Evolutionary conservation across 2,113 vertebrate genomes (phyloP).

Genomic region (Sus scrofa): DNA sequence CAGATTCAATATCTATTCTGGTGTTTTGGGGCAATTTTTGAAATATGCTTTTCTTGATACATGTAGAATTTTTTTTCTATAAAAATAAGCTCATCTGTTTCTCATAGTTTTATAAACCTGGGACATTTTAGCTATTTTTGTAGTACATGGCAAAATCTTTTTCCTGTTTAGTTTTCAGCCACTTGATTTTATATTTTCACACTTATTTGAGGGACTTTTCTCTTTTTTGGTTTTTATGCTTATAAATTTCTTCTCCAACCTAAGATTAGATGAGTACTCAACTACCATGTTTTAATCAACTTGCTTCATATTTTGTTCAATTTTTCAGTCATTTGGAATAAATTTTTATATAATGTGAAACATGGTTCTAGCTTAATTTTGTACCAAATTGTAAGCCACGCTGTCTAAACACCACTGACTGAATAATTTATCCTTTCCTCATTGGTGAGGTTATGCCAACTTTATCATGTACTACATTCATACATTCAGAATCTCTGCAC

Average conservation of each 20-base stretch:
- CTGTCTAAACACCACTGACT: neutral
- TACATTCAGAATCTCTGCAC: neutral
- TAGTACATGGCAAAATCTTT: neutral
- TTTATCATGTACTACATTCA: neutral
- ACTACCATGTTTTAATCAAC: neutral
- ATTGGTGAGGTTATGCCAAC: neutral
- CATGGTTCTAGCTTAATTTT: constrained; percentile 39
- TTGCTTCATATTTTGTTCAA: constrained; percentile 29
- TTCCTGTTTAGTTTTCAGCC: constrained; percentile 27
- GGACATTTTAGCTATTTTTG: neutral
- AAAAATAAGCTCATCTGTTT: constrained; percentile 13
- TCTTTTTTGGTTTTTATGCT: neutral
- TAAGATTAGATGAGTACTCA: constrained; percentile 35
- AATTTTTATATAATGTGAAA: neutral
- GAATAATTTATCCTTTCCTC: neutral
- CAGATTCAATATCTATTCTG: neutral
- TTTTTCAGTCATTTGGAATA: neutral
- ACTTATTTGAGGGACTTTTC: neutral
- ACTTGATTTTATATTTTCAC: constrained; percentile 27
- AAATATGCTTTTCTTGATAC: constrained; percentile 17
- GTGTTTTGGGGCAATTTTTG: neutral
- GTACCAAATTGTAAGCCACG: neutral
- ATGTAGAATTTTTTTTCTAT: neutral
- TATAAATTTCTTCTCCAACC: neutral
- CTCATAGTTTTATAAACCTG: neutral